Evolutionary conservation across 2,113 vertebrate species (phyloP).

Genomic region (Platichthys stellatus): DNA sequence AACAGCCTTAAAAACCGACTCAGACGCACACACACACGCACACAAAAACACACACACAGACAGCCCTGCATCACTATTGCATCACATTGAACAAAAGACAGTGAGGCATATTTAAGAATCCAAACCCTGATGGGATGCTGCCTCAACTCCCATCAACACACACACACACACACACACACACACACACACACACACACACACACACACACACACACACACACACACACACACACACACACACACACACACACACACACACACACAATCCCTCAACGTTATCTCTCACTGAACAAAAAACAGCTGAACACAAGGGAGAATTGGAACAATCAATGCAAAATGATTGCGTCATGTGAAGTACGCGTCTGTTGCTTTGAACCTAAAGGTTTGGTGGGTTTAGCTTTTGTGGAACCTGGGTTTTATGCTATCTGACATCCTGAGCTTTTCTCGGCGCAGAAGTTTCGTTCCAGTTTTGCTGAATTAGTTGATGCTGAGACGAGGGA

Average conservation of each 20-base stretch:
- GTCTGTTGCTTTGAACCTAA: slow-evolving; percentile 70
- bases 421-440: slow-evolving; percentile 69
- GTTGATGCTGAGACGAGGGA: slow-evolving; percentile 49
- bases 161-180: background rate
- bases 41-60: slow-evolving; percentile 35
- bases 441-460: slow-evolving; percentile 51
- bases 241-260: too few species aligned
- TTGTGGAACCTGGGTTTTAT: slow-evolving; percentile 72
- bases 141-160: slow-evolving; percentile 50
- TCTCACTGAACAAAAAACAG: slow-evolving; percentile 57
- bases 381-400: slow-evolving; percentile 63
- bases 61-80: slow-evolving; percentile 75
- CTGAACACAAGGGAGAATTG: slow-evolving; percentile 64
- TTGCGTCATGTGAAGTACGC: slow-evolving; percentile 76
- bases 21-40: slow-evolving; percentile 18
- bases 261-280: slow-evolving; percentile 59
- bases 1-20: slow-evolving; percentile 65
- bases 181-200: background rate
- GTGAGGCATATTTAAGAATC: slow-evolving; percentile 70
- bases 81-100: slow-evolving; percentile 76
- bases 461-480: slow-evolving; percentile 67
- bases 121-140: slow-evolving; percentile 68
- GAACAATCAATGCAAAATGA: slow-evolving; percentile 68
- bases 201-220: background rate
- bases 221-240: too few species aligned